These are phyloP conservation scores for Meandrusa payeni DNA, from an alignment of 2,888 invertebrate species.

Conservation along the genomic window DNA sequence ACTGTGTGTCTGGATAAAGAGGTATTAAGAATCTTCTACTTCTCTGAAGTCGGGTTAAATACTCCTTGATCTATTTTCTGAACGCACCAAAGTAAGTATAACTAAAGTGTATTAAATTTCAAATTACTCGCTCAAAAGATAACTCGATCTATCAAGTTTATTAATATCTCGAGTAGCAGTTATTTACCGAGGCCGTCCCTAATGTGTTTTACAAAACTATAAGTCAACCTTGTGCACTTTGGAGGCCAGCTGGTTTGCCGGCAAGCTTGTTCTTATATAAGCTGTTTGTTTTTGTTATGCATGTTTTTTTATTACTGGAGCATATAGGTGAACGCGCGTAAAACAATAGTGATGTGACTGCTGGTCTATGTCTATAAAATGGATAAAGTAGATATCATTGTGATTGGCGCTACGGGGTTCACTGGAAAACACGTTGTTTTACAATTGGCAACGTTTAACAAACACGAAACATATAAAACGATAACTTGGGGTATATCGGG, in stretches of 20 bases:
- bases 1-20: too few relatives aligned
- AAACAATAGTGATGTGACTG: slow-evolving; percentile 8
- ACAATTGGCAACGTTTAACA: slow-evolving; percentile 32
- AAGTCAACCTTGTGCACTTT: slow-evolving; percentile 7
- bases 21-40: too few relatives aligned
- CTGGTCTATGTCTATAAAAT: too few relatives aligned
- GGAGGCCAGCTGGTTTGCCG: slow-evolving; percentile 6
- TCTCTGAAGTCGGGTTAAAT: too few relatives aligned
- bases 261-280: slow-evolving; percentile 8
- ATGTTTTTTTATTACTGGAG: slow-evolving; percentile 5
- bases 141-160: too few relatives aligned
- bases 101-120: too few relatives aligned
- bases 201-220: slow-evolving; percentile 1
- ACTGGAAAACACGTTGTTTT: slow-evolving; percentile 41
- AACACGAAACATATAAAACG: slow-evolving; percentile 30
- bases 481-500: slow-evolving; percentile 43
- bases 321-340: background rate
- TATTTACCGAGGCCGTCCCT: too few relatives aligned
- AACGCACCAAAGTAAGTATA: too few relatives aligned
- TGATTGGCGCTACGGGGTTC: slow-evolving; percentile 49
- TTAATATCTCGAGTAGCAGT: too few relatives aligned
- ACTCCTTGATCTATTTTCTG: too few relatives aligned
- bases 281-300: slow-evolving; percentile 10
- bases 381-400: slow-evolving; percentile 38
- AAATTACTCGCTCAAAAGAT: too few relatives aligned